Evolutionary conservation across 92 coral and sea anemone genomes (phyloP), one percentile per base, ranked within the genome.

Genomic region (Pocillopora grandis): DNA sequence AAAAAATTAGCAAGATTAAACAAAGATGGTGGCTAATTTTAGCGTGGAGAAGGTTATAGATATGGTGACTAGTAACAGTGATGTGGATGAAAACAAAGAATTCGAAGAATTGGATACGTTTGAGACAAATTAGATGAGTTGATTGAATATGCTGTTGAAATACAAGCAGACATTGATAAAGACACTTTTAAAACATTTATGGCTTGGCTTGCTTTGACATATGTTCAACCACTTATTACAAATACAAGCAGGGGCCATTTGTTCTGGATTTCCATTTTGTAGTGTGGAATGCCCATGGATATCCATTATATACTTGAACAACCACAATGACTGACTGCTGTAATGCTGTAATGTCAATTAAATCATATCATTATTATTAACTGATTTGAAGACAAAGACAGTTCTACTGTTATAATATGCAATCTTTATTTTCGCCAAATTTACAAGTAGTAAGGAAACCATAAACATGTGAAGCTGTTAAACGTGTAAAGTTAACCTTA

Each of bases 1-100:
- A 78, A 78, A 78, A 78, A 78, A 2, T 16, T 78, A 10, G 63
- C 48, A 7, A 12, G 73, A 13, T n/a, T 16, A 66, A 49, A 79
- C 74, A 79, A 84, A 76, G 48, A 84, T 76, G 87, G 80, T 81
- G 81, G 81, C 87, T 64, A 84, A 84, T 66, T 62, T 75, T 70
- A 64, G 66, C 55, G 65, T 75, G 81, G 72, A 84, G 36, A 57
- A 64, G 56, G 75, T 69, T 75, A 9, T 58, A 7, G 75, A 84
- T 13, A 31, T 37, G 48, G 81, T 84, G 52, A 84, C 81, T 64
- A 63, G 66, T 17, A 76, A 84, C 74, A 52, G 57, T 69, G 58
- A 77, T 75, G 55, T 75, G 79, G 80, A 66, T 48, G 81, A 64
- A 66, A 52, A 75, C 72, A 57, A 52, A 14, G 73, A 83, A 63